Base-by-base conservation (phyloP, 2,113 vertebrate species). In the Tonatia bakeri region DNA sequence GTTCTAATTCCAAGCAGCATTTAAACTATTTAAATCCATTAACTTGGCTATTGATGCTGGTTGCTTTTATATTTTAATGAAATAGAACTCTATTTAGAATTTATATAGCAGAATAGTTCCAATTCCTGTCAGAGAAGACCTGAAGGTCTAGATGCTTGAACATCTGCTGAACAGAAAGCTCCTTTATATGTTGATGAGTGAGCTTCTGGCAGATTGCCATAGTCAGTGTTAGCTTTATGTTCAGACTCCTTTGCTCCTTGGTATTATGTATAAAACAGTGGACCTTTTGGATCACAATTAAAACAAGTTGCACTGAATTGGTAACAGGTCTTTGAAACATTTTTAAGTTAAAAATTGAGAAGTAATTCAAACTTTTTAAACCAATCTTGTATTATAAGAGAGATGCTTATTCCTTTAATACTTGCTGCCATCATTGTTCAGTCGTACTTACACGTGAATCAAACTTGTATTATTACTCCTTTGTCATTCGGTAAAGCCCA, bases 261-360 rank as follows among this genome's bases (percentile, higher is more conserved):
- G 54, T 91, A 43, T 86, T 95, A 38, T 13, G 45, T 86, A 50
- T 85, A 45, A 87, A 93, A 83, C 50, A 69, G 72, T 94, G 7
- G 54, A 8, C 11, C 38, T 93, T 91, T 76, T 47, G 59, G 72
- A 94, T 40, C n/a, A 4, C 80, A 28, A 10, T 73, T 96, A 91
- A 91, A 80, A 91, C 65, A 70, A 54, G 28, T 92, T 88, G 28
- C 59, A 38, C n/a, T 96, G 70, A 91, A 70, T 80, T 91, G 22
- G 24, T 80, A 89, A 64, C 94, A 85, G 38, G 31, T 54, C 79
- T 96, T 97, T 87, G 43, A 93, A 96, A 69, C n/a, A 26, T 92
- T 90, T 95, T 81, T 75, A 95, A 84, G 64, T 87, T 97, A 95
- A 85, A 93, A 81, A 85, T 89, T 93, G 87, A 92, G 80, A 95